Evolutionary conservation across 2,888 invertebrate species (phyloP).

Genomic region (Leptinotarsa rubiginosa): DNA sequence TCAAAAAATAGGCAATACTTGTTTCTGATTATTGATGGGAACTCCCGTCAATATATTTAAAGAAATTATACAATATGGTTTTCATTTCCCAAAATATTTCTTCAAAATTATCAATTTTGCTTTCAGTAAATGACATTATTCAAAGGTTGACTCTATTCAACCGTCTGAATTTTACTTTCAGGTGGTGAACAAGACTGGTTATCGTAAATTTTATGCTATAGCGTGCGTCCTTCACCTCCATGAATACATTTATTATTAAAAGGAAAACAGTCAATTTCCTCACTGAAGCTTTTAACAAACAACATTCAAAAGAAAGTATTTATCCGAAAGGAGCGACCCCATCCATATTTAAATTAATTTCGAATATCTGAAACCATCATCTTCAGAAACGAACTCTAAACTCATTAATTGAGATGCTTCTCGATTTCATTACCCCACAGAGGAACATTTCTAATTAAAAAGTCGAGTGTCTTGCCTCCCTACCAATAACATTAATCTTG

Average conservation of each 20-base stretch:
- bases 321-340: background rate
- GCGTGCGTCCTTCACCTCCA: background rate
- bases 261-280: conserved; percentile 8
- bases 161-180: too few species aligned
- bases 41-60: too few species aligned
- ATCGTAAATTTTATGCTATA: background rate
- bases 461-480: conserved; percentile 12
- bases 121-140: too few species aligned
- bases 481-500: conserved; percentile 32
- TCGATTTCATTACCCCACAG: background rate
- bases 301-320: background rate
- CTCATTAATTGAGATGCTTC: conserved; percentile 32
- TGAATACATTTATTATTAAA: background rate
- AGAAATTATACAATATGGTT: too few species aligned
- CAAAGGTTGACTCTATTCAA: too few species aligned
- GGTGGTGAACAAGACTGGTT: too few species aligned
- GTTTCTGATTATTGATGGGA: too few species aligned
- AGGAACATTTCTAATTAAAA: conserved; percentile 25
- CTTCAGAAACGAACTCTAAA: conserved; percentile 31
- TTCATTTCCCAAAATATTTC: too few species aligned
- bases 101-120: too few species aligned
- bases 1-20: too few species aligned
- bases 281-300: background rate
- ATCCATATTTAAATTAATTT: conserved; percentile 13
- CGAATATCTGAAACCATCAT: conserved; percentile 26